Evolutionary conservation across 2,113 vertebrate genomes (phyloP).

Genomic region (Caranx melampygus): DNA sequence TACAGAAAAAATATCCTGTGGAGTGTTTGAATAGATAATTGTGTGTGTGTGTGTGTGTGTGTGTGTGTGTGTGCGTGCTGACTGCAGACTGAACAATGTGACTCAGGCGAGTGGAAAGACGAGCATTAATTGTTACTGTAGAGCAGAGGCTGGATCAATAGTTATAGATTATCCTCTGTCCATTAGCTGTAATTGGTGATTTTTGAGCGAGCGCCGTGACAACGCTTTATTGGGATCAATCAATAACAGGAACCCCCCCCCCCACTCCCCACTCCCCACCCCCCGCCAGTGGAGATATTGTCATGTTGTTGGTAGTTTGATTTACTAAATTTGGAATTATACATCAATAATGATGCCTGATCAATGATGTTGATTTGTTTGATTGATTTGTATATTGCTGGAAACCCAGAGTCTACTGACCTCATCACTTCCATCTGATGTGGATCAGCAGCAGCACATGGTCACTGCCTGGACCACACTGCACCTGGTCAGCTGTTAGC

Average conservation of each 20-base stretch:
- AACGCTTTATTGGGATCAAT: constrained; percentile 17
- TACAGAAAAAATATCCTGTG: constrained; percentile 50
- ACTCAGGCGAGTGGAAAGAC: constrained; percentile 34
- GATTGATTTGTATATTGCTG: not conserved
- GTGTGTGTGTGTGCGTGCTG: constrained; percentile 35
- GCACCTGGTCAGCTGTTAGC: too few relatives aligned
- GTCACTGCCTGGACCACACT: too few relatives aligned
- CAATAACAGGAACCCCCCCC: not conserved
- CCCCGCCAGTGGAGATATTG: too few relatives aligned
- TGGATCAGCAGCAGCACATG: too few relatives aligned
- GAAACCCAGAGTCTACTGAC: too few relatives aligned
- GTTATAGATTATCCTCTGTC: constrained; percentile 65
- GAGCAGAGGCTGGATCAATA: constrained; percentile 44
- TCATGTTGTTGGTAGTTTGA: not conserved
- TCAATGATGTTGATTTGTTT: not conserved
- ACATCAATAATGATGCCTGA: not conserved
- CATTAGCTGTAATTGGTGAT: constrained; percentile 69
- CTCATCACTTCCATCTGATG: too few relatives aligned
- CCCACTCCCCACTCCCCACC: too few relatives aligned
- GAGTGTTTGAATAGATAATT: constrained; percentile 69
- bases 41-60: not conserved
- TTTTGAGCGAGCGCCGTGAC: constrained; percentile 43
- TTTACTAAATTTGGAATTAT: not conserved
- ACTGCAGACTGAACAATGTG: constrained; percentile 37
- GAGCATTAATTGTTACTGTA: constrained; percentile 57